Evolutionary conservation across 53 echinoderm and acorn worm genomes (phyloP).

Genomic region (Arbacia lixula): DNA sequence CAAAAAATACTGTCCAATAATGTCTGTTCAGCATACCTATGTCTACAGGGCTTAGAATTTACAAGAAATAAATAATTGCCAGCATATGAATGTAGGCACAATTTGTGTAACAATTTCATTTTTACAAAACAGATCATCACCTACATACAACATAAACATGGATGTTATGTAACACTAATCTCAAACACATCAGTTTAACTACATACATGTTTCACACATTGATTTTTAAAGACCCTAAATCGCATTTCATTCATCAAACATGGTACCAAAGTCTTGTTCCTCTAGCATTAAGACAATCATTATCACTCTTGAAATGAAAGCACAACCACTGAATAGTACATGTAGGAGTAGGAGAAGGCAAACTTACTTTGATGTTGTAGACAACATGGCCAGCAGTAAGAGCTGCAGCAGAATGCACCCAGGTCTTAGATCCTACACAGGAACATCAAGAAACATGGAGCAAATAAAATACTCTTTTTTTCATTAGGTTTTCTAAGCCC

Average conservation of each 20-base stretch:
- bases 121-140: neutral
- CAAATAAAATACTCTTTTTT: too few relatives aligned
- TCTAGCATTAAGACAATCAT: too few relatives aligned
- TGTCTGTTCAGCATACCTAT: too few relatives aligned
- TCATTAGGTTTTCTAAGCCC: too few relatives aligned
- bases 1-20: too few relatives aligned
- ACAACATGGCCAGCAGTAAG: conserved; percentile 92
- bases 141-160: neutral
- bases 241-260: too few relatives aligned
- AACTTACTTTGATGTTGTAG: conserved; percentile 92
- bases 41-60: too few relatives aligned
- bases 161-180: neutral
- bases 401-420: conserved; percentile 88
- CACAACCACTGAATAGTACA: neutral
- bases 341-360: neutral
- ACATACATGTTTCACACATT: neutral
- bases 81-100: too few relatives aligned
- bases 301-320: neutral
- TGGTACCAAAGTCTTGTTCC: too few relatives aligned
- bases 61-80: too few relatives aligned
- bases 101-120: neutral
- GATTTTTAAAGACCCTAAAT: neutral
- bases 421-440: conserved; percentile 69
- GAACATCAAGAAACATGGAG: neutral
- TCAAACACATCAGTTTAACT: neutral